A percentile compares a stretch with the other conserved stretches of the same genome.
Evolutionary conservation across 2,888 invertebrate genomes (phyloP).

Genomic region (Ormia ochracea): DNA sequence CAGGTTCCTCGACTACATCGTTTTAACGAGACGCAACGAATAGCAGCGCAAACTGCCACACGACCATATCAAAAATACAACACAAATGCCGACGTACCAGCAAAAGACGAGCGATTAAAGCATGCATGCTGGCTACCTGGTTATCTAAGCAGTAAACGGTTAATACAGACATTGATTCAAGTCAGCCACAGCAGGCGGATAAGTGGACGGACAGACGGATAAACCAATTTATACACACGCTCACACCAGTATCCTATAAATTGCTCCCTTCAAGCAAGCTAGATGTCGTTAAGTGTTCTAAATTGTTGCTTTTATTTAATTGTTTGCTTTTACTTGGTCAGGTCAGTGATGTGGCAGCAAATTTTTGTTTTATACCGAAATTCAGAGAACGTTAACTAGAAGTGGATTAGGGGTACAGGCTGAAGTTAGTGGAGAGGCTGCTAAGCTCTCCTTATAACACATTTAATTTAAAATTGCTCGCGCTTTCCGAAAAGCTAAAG

Average conservation of each 20-base stretch:
- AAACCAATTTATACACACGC: neutral
- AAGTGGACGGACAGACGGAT: neutral
- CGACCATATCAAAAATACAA: constrained; percentile 63
- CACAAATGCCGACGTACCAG: constrained; percentile 52
- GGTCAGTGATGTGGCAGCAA: no score
- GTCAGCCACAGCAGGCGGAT: neutral
- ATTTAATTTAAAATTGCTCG: no score
- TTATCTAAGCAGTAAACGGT: constrained; percentile 49
- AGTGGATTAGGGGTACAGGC: no score
- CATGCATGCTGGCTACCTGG: constrained; percentile 47
- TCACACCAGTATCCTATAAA: no score
- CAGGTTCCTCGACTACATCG: constrained; percentile 73
- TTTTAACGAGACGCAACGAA: constrained; percentile 67
- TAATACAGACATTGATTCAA: constrained; percentile 20
- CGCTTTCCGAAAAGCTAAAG: no score
- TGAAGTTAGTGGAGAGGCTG: no score
- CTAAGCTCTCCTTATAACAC: no score
- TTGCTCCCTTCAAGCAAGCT: no score
- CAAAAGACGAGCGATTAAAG: constrained; percentile 10
- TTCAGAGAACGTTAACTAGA: no score
- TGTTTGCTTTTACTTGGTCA: neutral
- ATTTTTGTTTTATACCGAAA: no score
- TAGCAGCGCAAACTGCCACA: constrained; percentile 61
- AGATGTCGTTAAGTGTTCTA: constrained; percentile 23
- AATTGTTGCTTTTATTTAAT: neutral